Base-by-base conservation (phyloP, 2,888 invertebrate genomes). In the Ligdia adustata region DNA sequence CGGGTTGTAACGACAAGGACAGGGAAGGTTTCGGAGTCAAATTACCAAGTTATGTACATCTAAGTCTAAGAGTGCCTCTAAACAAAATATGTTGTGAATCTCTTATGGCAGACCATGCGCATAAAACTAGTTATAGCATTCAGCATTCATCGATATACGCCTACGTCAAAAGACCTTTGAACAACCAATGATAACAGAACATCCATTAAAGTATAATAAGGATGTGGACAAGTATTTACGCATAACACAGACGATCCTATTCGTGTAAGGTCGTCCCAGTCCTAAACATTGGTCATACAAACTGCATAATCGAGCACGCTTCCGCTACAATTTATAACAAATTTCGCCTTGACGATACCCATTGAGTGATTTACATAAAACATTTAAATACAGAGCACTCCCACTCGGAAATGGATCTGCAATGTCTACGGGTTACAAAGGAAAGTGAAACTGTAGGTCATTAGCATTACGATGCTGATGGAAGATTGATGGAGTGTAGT, bases 381-480 rank as follows among this genome's bases (percentile, higher is more conserved):
- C 58, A 49, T 56, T 56, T 44, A 57, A 62, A 60, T 67, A 57
- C 53, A 6, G 41, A 63, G 57, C 59, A 67, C 67, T 65, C 67
- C 72, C 64, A 70, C 69, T 71, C 69, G 62, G 68, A 71, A 71
- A 72, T 66, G 44, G 57, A 55, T 62, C 35, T 44, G 70, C 65
- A 69, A 69, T 67, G 57, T 69, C 62, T 65, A 58, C 41, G 52
- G 59, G 57, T 60, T 69, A 65, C 66, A 71, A 75, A 68, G 69
- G 71, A 75, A 75, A 78, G 73, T 75, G 72, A 76, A 75, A 75
- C 70, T 62, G 62, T 65, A 60, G 66, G 64, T 72, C 75, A 73
- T 72, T 74, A 73, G 3, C 16, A 5, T 16, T 16, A 4, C 5
- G 5, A 60, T 48, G 40, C 63, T 75, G 74, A 76, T 74, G 71